phyloP scores from a whole-genome alignment of 2,888 invertebrate species.

The Amiota minor region DNA sequence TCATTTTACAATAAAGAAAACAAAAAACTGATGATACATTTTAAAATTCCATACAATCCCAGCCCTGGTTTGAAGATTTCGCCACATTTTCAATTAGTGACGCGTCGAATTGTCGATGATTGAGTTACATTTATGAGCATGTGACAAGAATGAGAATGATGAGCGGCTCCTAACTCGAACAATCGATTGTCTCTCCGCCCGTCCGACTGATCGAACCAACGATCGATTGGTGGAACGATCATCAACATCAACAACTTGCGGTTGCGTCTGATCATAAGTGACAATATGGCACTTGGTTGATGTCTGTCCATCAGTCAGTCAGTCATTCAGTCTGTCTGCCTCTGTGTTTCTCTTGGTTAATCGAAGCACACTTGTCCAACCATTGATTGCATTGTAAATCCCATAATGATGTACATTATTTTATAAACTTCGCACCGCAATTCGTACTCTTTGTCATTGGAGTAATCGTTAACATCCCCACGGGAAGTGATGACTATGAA shows the following conservation, averaged over 20 bases:
- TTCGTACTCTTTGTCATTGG: not conserved
- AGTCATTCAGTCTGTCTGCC: constrained; percentile 2
- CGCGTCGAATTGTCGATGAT: constrained; percentile 57
- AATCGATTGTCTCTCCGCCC: not conserved
- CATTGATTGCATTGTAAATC: not conserved
- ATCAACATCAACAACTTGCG: not conserved
- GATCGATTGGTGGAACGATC: not conserved
- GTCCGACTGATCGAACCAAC: not conserved
- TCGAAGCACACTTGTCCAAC: not conserved
- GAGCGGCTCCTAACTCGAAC: constrained; percentile 4
- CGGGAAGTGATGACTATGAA: constrained; percentile 20
- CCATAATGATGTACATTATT: constrained; percentile 53
- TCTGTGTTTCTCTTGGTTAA: not conserved
- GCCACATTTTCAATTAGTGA: constrained; percentile 26
- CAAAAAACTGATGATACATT: too few relatives aligned
- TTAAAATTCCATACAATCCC: too few relatives aligned
- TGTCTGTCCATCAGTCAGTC: constrained; percentile 3
- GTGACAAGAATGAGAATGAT: constrained; percentile 25
- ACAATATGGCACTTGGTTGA: constrained; percentile 70
- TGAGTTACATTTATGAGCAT: constrained; percentile 65
- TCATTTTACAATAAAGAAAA: too few relatives aligned
- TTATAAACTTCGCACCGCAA: constrained; percentile 52
- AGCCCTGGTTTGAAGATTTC: not conserved
- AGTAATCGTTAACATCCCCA: constrained; percentile 20
- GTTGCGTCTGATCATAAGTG: constrained; percentile 65